Percentiles rank a stretch among this genome's conserved stretches.
Conservation (phyloP, 2,113 vertebrate genomes). For the Catagonus wagneri region DNA sequence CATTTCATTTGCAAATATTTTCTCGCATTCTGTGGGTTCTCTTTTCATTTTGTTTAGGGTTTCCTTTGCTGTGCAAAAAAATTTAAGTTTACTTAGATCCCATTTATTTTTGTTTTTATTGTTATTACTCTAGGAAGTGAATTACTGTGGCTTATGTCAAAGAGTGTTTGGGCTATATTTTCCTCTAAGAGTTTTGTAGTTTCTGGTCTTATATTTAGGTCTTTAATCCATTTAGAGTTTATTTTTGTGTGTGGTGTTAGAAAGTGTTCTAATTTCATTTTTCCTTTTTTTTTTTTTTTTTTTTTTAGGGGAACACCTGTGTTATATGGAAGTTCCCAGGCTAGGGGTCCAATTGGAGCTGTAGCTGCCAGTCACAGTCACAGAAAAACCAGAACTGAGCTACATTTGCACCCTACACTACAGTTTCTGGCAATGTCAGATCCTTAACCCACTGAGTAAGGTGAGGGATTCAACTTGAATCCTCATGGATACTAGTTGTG, state of each 20-base stretch:
- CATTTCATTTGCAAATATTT: too few species aligned
- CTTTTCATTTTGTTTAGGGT: not conserved
- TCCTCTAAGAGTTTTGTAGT: not conserved
- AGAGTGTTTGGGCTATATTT: not conserved
- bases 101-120: not conserved
- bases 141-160: not conserved
- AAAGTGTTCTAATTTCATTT: not conserved
- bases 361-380: too few species aligned
- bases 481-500: too few species aligned
- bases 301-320: too few species aligned
- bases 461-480: too few species aligned
- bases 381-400: too few species aligned
- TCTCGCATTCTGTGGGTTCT: not conserved
- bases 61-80: not conserved
- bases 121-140: not conserved
- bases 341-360: too few species aligned
- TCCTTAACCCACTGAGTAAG: too few species aligned
- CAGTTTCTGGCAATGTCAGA: too few species aligned
- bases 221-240: not conserved
- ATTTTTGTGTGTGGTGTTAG: not conserved
- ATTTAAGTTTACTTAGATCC: not conserved
- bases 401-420: too few species aligned
- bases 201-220: not conserved
- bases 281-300: not conserved
- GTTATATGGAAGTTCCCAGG: too few species aligned